These are phyloP conservation scores for Heterohyrax brucei DNA, from an alignment of 2,797 vertebrate species.

Conservation along the genomic window DNA sequence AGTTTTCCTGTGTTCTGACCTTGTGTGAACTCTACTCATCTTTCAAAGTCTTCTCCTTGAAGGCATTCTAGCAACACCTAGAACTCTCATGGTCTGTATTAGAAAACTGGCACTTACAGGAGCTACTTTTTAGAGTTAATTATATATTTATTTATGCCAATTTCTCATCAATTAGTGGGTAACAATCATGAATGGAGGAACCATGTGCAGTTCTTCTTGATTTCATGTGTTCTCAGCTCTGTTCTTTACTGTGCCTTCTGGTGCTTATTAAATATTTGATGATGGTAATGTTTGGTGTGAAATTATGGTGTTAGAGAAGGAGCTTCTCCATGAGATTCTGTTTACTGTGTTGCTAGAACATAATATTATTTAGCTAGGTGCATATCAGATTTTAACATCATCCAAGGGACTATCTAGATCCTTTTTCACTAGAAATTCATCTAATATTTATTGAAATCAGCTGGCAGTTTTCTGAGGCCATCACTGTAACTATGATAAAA, in stretches of 20 bases:
- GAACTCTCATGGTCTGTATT: background rate
- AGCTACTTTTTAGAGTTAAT: constrained; percentile 16
- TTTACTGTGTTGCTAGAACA: background rate
- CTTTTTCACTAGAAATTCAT: constrained; percentile 65
- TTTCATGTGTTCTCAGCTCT: background rate
- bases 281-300: constrained; percentile 36
- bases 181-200: background rate
- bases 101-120: background rate
- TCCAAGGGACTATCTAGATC: constrained; percentile 22
- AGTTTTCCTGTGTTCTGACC: background rate
- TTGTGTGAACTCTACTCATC: background rate
- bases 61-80: background rate
- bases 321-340: background rate
- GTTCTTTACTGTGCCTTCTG: constrained; percentile 4
- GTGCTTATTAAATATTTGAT: constrained; percentile 58
- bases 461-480: background rate
- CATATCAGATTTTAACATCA: constrained; percentile 36
- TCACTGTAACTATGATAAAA: constrained; percentile 7
- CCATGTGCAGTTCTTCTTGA: background rate
- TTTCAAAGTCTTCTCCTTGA: constrained; percentile 39
- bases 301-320: background rate
- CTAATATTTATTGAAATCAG: constrained; percentile 68
- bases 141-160: background rate
- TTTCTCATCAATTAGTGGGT: background rate
- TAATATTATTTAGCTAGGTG: constrained; percentile 36